Conservation (phyloP, 2,888 invertebrate genomes). For the Peribatodes rhomboidaria region DNA sequence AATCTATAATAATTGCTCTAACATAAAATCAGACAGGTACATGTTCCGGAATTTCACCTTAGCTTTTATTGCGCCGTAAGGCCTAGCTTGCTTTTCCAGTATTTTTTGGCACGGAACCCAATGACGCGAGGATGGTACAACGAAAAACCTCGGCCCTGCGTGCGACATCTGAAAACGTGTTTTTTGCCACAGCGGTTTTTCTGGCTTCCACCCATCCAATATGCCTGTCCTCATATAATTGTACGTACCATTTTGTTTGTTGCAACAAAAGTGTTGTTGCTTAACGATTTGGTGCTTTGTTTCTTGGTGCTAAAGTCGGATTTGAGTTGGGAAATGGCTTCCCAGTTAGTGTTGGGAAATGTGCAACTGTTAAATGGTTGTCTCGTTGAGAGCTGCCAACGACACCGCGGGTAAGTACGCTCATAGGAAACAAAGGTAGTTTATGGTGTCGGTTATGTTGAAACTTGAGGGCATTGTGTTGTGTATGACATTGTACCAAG, state of each 20-base stretch:
- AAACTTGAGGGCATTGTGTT: conserved; percentile 24
- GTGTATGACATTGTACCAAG: neutral
- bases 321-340: conserved; percentile 31
- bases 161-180: conserved; percentile 41
- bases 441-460: conserved; percentile 45
- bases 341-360: conserved; percentile 45
- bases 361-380: conserved; percentile 54
- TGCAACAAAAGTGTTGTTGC: conserved; percentile 10
- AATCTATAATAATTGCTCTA: too few species aligned
- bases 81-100: conserved; percentile 32
- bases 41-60: neutral
- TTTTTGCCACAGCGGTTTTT: conserved; percentile 43
- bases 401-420: conserved; percentile 55
- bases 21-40: too few species aligned
- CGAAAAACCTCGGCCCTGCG: conserved; percentile 45
- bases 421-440: conserved; percentile 52
- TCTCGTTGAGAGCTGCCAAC: conserved; percentile 52
- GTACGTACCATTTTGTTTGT: conserved; percentile 37
- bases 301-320: conserved; percentile 15
- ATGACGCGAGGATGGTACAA: conserved; percentile 38
- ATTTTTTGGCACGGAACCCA: conserved; percentile 45
- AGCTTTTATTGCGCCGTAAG: neutral
- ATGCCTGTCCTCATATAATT: conserved; percentile 42
- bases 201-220: conserved; percentile 43
- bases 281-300: conserved; percentile 25